A percentile compares a stretch with the other conserved stretches of the same genome.
Evolutionary conservation across 2,797 vertebrate species (phyloP).

Genomic region (Catamblyrhynchus diadema): DNA sequence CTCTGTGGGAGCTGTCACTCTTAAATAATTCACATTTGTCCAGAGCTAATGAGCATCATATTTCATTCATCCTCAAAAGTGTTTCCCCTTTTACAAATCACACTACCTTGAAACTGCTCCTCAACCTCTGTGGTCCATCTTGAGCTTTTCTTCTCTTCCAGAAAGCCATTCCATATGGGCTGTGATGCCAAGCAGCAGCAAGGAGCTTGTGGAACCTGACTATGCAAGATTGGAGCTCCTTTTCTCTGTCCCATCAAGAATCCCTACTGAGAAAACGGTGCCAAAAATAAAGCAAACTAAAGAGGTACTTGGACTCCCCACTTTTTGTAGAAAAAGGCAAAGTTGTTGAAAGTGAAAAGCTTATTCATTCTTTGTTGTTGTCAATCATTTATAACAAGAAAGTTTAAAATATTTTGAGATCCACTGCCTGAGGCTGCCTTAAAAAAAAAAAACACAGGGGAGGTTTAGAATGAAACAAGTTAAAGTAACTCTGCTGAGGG

Average conservation of each 20-base stretch:
- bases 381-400: neutral
- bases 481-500: neutral
- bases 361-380: neutral
- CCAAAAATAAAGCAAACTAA: constrained; percentile 82
- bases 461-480: neutral
- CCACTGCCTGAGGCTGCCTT: neutral
- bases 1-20: neutral
- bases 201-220: constrained; percentile 78
- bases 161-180: constrained; percentile 89
- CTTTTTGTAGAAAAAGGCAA: neutral
- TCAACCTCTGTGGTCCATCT: neutral
- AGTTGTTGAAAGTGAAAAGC: neutral
- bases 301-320: constrained; percentile 75
- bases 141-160: constrained; percentile 40
- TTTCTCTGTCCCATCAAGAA: constrained; percentile 83
- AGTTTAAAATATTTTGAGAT: neutral
- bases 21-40: neutral
- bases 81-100: neutral
- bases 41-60: neutral
- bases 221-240: constrained; percentile 90
- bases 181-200: constrained; percentile 47
- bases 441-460: neutral
- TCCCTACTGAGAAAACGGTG: constrained; percentile 77
- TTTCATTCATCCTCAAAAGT: neutral
- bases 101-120: neutral